These are phyloP conservation scores for Uropetala carovei DNA, from an alignment of 2,888 invertebrate genomes.

Conservation along the genomic window DNA sequence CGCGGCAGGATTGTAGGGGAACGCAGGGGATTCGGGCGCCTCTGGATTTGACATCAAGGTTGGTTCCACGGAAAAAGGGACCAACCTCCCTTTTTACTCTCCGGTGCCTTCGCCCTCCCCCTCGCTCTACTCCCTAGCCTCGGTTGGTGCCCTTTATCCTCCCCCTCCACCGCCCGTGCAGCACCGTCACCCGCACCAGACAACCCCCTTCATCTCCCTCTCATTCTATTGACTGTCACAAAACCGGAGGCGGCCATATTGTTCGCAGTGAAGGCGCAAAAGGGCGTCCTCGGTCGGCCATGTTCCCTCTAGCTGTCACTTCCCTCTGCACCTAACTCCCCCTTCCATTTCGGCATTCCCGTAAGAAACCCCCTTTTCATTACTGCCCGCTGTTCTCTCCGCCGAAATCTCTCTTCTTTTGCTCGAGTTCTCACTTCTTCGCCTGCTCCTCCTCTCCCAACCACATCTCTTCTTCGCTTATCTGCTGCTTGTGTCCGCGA, in stretches of 20 bases:
- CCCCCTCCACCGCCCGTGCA: not conserved
- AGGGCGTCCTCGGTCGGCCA: slow-evolving; percentile 37
- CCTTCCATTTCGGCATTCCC: not conserved
- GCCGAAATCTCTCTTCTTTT: not conserved
- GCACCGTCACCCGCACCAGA: not conserved
- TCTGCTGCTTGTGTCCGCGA: not conserved
- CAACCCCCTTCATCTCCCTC: not conserved
- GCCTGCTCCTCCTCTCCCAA: not conserved
- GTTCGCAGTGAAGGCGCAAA: slow-evolving; percentile 34
- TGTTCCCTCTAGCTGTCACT: slow-evolving; percentile 57
- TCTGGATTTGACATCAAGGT: slow-evolving; percentile 39
- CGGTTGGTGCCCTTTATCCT: slow-evolving; percentile 17
- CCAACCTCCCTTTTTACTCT: not conserved
- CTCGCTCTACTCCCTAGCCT: not conserved
- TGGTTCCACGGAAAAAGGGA: slow-evolving; percentile 16
- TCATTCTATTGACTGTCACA: slow-evolving; percentile 55
- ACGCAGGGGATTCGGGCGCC: not conserved
- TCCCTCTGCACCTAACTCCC: not conserved
- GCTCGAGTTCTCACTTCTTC: not conserved
- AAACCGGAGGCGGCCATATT: slow-evolving; percentile 61
- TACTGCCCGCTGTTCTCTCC: too few species aligned
- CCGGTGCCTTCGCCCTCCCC: not conserved
- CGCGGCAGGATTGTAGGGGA: not conserved
- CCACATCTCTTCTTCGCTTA: not conserved
- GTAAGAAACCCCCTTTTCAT: slow-evolving; percentile 3